Evolutionary conservation across 2,888 invertebrate genomes (phyloP), one percentile per base, ranked within the genome.

Genomic region (Melanophora roralis): DNA sequence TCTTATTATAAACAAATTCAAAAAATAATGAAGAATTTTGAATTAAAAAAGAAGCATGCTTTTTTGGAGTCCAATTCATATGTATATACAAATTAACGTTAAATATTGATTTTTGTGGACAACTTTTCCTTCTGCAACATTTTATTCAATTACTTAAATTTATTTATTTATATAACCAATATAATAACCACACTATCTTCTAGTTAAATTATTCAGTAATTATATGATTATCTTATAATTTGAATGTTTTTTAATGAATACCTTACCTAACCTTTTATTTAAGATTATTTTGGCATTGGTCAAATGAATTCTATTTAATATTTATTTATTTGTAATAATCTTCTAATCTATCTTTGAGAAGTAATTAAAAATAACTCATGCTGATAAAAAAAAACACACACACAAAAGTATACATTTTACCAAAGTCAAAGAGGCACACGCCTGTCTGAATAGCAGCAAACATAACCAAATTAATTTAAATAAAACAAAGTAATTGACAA

Each of bases 311-410:
- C n/a, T 55, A 12, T 53, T 38, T 43, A 38, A 60, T 51, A n/a
- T n/a, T n/a, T n/a, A n/a, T n/a, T n/a, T n/a, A n/a, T n/a, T n/a
- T n/a, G n/a, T n/a, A n/a, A n/a, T n/a, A n/a, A n/a, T n/a, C n/a
- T n/a, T n/a, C n/a, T 43, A 34, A 57, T 45, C 27, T 21, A 43
- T 45, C 62, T 77, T 74, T 78, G 74, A 81, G 62, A 78, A 74
- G 81, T 84, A 84, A 84, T 84, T 84, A 83, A 82, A 84, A 84
- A 57, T 81, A 78, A 82, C 80, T 83, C 83, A 82, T 81, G 76
- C 81, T 79, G 78, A 83, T 81, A 76, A 60, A 82, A 81, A 82
- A n/a, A n/a, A n/a, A n/a, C n/a, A 81, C 73, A 68, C 53, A 72
- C 34, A 79, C 27, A 67, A 73, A 55, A 49, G 38, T 38, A 16